These are phyloP conservation scores for Orchestes rusci DNA, from an alignment of 2,888 invertebrate species.

Conservation along the genomic window DNA sequence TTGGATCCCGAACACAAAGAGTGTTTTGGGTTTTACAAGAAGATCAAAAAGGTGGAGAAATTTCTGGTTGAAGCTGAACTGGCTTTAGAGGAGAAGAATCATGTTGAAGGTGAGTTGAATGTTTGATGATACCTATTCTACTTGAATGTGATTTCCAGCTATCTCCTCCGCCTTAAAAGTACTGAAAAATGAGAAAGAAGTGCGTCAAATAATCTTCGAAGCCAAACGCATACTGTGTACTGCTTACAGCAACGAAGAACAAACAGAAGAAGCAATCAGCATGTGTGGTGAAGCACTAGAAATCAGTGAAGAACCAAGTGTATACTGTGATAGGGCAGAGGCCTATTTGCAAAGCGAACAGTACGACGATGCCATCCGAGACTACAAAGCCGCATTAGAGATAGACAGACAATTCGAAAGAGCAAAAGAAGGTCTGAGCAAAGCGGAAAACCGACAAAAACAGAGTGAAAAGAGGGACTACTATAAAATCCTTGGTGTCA, in stretches of 20 bases:
- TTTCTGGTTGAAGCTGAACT: slow-evolving; percentile 61
- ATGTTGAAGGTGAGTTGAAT: slow-evolving; percentile 46
- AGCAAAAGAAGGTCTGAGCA: slow-evolving; percentile 82
- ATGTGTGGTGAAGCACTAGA: slow-evolving; percentile 75
- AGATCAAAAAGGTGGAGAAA: slow-evolving; percentile 88
- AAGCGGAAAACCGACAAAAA: slow-evolving; percentile 87
- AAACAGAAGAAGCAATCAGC: slow-evolving; percentile 62
- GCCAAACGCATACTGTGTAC: slow-evolving; percentile 74
- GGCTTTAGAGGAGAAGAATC: slow-evolving; percentile 55
- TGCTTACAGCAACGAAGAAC: slow-evolving; percentile 67
- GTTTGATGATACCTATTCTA: neutral
- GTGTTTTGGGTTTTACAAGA: slow-evolving; percentile 95
- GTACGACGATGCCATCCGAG: slow-evolving; percentile 87
- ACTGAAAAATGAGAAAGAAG: slow-evolving; percentile 62
- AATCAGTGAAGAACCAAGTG: slow-evolving; percentile 64
- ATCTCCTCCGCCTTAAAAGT: slow-evolving; percentile 60
- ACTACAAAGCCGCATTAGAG: slow-evolving; percentile 80
- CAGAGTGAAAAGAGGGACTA: slow-evolving; percentile 91
- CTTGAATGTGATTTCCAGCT: slow-evolving; percentile 37
- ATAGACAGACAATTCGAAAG: slow-evolving; percentile 70
- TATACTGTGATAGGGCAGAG: slow-evolving; percentile 88
- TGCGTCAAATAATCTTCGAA: slow-evolving; percentile 63
- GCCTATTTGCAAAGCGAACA: slow-evolving; percentile 81
- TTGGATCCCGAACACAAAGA: slow-evolving; percentile 96
- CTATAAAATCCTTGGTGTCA: slow-evolving; percentile 91